These are phyloP conservation scores for Danaus plexippus DNA, from an alignment of 1,140 invertebrate species.

Conservation along the genomic window DNA sequence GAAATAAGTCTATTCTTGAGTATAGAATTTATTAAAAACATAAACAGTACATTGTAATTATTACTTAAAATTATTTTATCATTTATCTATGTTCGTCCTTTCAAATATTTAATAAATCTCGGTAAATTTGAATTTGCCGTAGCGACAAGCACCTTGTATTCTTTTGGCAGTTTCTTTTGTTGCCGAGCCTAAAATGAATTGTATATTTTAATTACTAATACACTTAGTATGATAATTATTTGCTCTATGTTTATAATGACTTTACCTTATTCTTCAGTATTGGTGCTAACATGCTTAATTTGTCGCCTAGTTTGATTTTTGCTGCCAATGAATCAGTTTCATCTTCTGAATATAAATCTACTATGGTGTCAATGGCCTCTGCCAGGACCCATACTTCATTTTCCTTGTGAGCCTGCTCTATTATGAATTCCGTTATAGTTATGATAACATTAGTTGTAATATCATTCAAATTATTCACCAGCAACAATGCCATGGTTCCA, in stretches of 20 bases:
- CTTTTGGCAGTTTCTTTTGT: constrained; percentile 76
- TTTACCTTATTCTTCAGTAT: constrained; percentile 77
- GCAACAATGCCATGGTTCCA: constrained; percentile 72
- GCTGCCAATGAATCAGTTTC: constrained; percentile 77
- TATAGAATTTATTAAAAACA: constrained; percentile 17
- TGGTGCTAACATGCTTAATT: constrained; percentile 72
- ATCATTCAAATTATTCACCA: constrained; percentile 52
- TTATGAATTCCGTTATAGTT: constrained; percentile 67
- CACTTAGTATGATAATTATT: background rate
- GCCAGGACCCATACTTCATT: constrained; percentile 79
- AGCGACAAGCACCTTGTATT: constrained; percentile 76
- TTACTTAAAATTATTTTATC: background rate
- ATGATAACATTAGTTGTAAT: constrained; percentile 45
- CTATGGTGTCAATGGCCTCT: constrained; percentile 81
- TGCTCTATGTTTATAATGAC: background rate
- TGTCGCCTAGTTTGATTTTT: constrained; percentile 76
- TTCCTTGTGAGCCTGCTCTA: constrained; percentile 70
- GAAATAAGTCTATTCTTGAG: constrained; percentile 5
- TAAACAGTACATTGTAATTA: constrained; percentile 10
- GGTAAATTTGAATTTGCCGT: constrained; percentile 80
- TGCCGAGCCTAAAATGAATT: constrained; percentile 71
- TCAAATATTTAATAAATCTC: constrained; percentile 81
- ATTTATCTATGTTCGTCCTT: constrained; percentile 23
- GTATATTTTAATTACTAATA: background rate
- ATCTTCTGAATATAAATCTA: constrained; percentile 86